These are phyloP conservation scores for Saccostrea glomerata DNA, from an alignment of 1,140 invertebrate genomes.

Conservation along the genomic window DNA sequence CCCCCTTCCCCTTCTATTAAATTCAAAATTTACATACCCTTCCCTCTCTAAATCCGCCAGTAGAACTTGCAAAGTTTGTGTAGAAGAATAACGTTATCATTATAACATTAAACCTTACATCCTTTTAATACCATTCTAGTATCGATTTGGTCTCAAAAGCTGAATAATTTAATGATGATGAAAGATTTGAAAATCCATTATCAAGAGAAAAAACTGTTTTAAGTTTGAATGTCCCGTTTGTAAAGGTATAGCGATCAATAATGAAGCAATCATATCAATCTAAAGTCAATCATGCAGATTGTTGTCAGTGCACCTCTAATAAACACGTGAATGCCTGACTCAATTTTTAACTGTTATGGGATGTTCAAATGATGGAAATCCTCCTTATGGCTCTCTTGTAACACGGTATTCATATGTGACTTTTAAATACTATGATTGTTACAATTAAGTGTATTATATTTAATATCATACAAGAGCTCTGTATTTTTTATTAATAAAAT, in stretches of 20 bases:
- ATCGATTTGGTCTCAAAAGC: neutral
- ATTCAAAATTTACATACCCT: no score
- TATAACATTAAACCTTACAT: no score
- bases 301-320: neutral
- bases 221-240: neutral
- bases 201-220: neutral
- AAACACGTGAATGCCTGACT: neutral
- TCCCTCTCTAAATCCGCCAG: no score
- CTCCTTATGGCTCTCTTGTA: neutral
- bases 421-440: neutral
- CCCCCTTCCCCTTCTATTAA: no score
- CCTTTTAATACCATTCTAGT: neutral
- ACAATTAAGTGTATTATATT: neutral
- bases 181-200: conserved; percentile 31
- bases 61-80: no score
- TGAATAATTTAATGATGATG: conserved; percentile 31
- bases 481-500: no score
- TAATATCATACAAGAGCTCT: no score
- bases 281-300: neutral
- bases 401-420: neutral
- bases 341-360: neutral
- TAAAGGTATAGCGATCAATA: neutral
- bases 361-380: neutral
- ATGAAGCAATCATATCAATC: neutral
- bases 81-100: no score